These are phyloP conservation scores for Tetraodon nigroviridis DNA, from an alignment of 2,113 vertebrate species.

Conservation along the genomic window DNA sequence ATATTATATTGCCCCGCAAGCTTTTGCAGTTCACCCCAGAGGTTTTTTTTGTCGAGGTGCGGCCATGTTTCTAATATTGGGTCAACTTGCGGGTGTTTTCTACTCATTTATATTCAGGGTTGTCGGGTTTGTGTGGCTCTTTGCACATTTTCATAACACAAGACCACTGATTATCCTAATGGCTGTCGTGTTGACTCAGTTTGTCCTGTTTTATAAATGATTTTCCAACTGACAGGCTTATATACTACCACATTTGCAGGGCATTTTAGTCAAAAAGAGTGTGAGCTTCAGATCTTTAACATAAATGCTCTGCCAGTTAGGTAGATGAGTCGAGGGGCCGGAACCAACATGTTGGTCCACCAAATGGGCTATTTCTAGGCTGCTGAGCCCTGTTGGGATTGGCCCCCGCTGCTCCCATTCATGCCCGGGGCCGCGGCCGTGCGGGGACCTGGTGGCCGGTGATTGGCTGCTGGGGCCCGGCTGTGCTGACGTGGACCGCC, in stretches of 20 bases:
- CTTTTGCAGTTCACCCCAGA: neutral
- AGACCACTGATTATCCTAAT: neutral
- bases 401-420: conserved; percentile 57
- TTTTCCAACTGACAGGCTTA: conserved; percentile 6
- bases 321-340: no score
- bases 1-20: neutral
- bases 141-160: neutral
- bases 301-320: no score
- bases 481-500: conserved; percentile 71
- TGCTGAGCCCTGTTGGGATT: conserved; percentile 47
- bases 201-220: neutral
- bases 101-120: no score
- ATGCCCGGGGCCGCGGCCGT: conserved; percentile 27
- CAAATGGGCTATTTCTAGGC: conserved; percentile 52
- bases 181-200: neutral
- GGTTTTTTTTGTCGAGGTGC: neutral
- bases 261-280: neutral
- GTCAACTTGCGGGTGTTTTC: no score
- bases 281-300: no score
- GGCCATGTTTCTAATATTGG: no score
- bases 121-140: neutral
- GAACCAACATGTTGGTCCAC: conserved; percentile 17
- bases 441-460: conserved; percentile 59
- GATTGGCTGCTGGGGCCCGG: conserved; percentile 57
- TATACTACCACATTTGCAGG: neutral